Percentiles rank a stretch among this genome's conserved stretches.
Conservation (phyloP, 2,888 invertebrate genomes). For the Rutpela maculata region DNA sequence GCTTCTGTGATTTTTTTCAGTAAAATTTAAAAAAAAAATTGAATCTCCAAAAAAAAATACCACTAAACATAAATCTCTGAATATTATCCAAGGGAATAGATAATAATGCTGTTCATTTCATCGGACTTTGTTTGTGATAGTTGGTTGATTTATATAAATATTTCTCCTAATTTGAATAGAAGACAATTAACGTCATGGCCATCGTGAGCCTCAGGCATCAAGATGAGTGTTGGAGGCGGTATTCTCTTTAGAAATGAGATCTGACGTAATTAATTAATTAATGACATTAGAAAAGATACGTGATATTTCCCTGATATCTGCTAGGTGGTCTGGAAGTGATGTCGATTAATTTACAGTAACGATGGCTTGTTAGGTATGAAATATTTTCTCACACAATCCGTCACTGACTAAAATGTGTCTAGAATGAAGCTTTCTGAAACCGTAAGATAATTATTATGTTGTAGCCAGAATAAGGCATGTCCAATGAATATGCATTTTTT, state of each 20-base stretch:
- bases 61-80: no score
- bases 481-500: no score
- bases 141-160: constrained; percentile 1
- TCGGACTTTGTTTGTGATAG: not conserved
- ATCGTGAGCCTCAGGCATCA: not conserved
- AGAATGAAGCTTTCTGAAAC: not conserved
- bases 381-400: not conserved
- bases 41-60: no score
- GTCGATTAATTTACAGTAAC: constrained; percentile 3
- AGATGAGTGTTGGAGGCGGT: not conserved
- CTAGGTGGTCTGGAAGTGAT: not conserved
- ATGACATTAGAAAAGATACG: not conserved
- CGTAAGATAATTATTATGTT: not conserved
- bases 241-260: not conserved
- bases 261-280: not conserved
- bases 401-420: not conserved
- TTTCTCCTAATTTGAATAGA: not conserved
- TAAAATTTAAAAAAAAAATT: no score
- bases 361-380: not conserved
- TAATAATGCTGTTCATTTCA: no score
- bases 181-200: constrained; percentile 4
- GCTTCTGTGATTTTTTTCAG: no score
- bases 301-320: not conserved
- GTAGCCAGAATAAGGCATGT: no score
- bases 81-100: no score